Conservation (phyloP, 1,140 invertebrate species). For the Drosophila pachea region DNA sequence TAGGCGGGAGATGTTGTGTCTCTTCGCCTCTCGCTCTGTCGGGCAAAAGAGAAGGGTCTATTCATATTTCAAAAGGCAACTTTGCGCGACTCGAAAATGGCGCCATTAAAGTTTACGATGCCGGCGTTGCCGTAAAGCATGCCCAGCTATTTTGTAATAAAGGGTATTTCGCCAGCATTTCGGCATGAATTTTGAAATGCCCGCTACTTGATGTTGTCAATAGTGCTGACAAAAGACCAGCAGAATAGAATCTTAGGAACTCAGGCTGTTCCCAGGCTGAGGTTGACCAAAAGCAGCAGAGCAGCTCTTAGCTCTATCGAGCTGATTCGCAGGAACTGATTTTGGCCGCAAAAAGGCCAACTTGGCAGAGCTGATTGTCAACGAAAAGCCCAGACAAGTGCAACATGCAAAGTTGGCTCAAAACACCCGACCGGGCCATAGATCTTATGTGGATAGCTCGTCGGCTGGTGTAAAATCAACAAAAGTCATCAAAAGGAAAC, state of each 20-base stretch:
- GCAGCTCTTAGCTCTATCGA: too few species aligned
- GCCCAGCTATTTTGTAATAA: slow-evolving; percentile 72
- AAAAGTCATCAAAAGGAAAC: slow-evolving; percentile 77
- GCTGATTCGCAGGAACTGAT: too few species aligned
- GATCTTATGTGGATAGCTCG: slow-evolving; percentile 37
- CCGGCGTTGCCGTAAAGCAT: slow-evolving; percentile 67
- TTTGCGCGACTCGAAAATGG: slow-evolving; percentile 68
- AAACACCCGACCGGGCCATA: slow-evolving; percentile 9
- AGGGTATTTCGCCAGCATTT: slow-evolving; percentile 68
- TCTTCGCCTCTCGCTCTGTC: background rate
- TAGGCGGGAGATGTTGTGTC: slow-evolving; percentile 41
- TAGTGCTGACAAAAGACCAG: background rate
- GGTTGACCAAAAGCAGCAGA: too few species aligned
- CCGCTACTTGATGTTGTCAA: slow-evolving; percentile 41
- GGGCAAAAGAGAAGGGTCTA: slow-evolving; percentile 30
- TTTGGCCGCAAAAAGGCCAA: too few species aligned
- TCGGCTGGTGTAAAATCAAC: slow-evolving; percentile 70
- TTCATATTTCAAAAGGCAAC: slow-evolving; percentile 75
- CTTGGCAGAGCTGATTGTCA: too few species aligned
- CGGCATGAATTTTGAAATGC: slow-evolving; percentile 51
- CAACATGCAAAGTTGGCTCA: slow-evolving; percentile 32
- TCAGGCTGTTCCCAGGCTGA: too few species aligned
- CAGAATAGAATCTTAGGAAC: too few species aligned
- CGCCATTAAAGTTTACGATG: slow-evolving; percentile 74
- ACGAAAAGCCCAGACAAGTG: slow-evolving; percentile 27